phyloP scores from a whole-genome alignment of 2,888 invertebrate species.

The Drosophila pegasa region DNA sequence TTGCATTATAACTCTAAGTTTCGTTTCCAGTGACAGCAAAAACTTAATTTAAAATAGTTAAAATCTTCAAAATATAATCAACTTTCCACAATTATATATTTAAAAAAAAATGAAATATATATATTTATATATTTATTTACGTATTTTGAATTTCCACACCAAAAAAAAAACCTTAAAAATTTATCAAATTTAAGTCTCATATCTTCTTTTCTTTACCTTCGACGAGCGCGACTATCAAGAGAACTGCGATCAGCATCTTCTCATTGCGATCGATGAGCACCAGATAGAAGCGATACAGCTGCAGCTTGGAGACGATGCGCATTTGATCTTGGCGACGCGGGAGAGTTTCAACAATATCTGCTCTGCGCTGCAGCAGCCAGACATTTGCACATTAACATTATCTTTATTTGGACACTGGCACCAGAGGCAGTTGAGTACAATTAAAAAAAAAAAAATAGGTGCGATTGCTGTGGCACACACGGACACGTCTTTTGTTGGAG shows the following conservation, averaged over 20 bases:
- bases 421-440: slow-evolving; percentile 22
- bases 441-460: slow-evolving; percentile 13
- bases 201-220: slow-evolving; percentile 73
- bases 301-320: slow-evolving; percentile 60
- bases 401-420: slow-evolving; percentile 24
- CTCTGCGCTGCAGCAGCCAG: slow-evolving; percentile 20
- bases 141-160: not conserved
- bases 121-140: not conserved
- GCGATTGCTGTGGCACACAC: not conserved
- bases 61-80: too few relatives aligned
- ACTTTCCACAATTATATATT: too few relatives aligned
- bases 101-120: not conserved
- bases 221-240: slow-evolving; percentile 74
- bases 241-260: slow-evolving; percentile 81
- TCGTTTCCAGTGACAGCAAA: too few relatives aligned
- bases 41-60: too few relatives aligned
- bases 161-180: not conserved
- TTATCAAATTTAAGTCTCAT: not conserved
- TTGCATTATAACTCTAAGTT: too few relatives aligned
- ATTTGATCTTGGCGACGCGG: slow-evolving; percentile 55
- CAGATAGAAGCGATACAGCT: slow-evolving; percentile 59
- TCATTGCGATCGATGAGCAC: slow-evolving; percentile 73
- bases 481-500: not conserved
- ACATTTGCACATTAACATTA: slow-evolving; percentile 34
- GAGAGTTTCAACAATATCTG: slow-evolving; percentile 30